Evolutionary conservation across 2,888 invertebrate genomes (phyloP), one percentile per base, ranked within the genome.

Genomic region (Sinopyrophorus schimmeli): DNA sequence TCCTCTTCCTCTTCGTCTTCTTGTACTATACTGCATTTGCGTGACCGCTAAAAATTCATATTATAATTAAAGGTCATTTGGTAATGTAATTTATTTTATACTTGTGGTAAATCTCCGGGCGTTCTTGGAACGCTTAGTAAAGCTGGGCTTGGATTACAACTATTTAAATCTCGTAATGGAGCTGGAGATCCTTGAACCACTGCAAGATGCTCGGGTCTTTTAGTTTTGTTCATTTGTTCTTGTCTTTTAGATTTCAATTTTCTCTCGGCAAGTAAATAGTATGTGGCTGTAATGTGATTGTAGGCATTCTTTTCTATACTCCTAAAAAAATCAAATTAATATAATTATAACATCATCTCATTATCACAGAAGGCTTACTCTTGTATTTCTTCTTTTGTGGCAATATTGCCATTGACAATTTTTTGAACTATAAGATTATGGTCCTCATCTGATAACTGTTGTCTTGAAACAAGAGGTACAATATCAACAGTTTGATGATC

Each of bases 201-300:
- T 55, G 61, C 75, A 66, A 65, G 70, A 70, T 62, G 67, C 56
- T 72, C 74, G 1, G 73, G 73, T 40, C 74, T 60, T 47, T 65
- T 69, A 49, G 59, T 62, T 65, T 76, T 76, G 51, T 76, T 70
- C 61, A 74, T 69, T 68, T 76, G 73, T 57, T 86, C 85, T 62
- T 84, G 87, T 63, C 91, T 80, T 67, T 88, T 84, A 37, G 86
- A 82, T 56, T 89, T 81, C 27, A 99, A 77, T 71, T 93, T 90
- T 57, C 94, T 80, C 75, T 99, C 99, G 7, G 96, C 97, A 62
- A 99, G 77, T 61, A 99, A 79, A 76, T 91, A 99, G 76, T 97
- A 99, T 11, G 98, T 99, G 31, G 98, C 98, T 17, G 98, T 97
- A 66, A 99, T 89, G 74, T 99, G 95, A 77, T 95, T 95, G 76